phyloP scores from a whole-genome alignment of 2,797 vertebrate species.

The Eleutherodactylus coqui region DNA sequence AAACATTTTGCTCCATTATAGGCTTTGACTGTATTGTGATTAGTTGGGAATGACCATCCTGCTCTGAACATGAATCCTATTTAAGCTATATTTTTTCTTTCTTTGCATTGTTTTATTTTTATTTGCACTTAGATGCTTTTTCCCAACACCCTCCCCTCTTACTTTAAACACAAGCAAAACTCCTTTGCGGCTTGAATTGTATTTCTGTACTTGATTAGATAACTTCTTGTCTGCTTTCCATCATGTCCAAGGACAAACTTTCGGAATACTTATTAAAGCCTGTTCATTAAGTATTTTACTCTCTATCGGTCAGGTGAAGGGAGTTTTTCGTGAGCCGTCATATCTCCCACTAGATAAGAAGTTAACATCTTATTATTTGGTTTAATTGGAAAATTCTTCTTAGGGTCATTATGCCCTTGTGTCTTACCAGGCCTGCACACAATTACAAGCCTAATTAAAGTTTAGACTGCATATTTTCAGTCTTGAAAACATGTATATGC shows the following conservation, averaged over 20 bases:
- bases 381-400: conserved; percentile 61
- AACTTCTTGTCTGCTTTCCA: conserved; percentile 54
- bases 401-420: conserved; percentile 59
- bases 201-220: conserved; percentile 46
- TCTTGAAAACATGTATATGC: conserved; percentile 16
- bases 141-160: neutral
- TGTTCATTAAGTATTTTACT: conserved; percentile 57
- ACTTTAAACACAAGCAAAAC: neutral
- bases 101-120: neutral
- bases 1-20: neutral
- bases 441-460: conserved; percentile 48
- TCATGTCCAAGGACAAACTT: conserved; percentile 60
- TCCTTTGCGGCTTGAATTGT: conserved; percentile 14
- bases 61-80: neutral
- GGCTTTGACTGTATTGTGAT: neutral
- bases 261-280: conserved; percentile 53
- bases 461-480: conserved; percentile 4
- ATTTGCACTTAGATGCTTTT: neutral
- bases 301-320: conserved; percentile 57
- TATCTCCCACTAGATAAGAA: conserved; percentile 58
- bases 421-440: conserved; percentile 1
- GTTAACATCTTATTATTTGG: conserved; percentile 56
- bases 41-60: neutral
- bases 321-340: conserved; percentile 44
- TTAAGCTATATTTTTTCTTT: neutral